Evolutionary conservation across 2,797 vertebrate genomes (phyloP), one percentile per base, ranked within the genome.

Genomic region (Semotilus atromaculatus): DNA sequence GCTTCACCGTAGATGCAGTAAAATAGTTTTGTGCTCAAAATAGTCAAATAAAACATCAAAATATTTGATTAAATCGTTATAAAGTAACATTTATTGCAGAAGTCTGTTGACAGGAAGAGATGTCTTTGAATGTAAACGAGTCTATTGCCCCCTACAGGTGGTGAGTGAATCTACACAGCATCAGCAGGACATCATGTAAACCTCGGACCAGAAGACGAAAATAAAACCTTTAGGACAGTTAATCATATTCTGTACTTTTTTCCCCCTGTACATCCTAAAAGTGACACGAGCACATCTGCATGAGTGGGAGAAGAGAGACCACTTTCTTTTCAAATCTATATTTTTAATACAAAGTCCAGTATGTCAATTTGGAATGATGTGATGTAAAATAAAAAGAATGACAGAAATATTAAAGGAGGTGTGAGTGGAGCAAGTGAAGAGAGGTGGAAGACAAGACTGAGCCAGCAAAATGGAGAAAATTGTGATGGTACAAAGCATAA

Each of bases 81-180:
- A 19, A 51, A 73, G 29, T 11, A 10, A 29, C 19, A 68, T 36
- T 29, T 4, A 21, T 2, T 80, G 23, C 19, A 9, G 48, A 26
- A 70, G 11, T 11, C 6, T 55, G 72, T 2, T 0, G 14, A 38
- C n/a, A 77, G 38, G 23, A 77, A 77, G 14, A 40, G 14, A n/a
- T 40, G 48, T 55, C 5, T 55, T 9, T 55, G 38, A 60, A 48
- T 43, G 26, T 11, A 70, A n/a, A 73, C 10, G 5, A 10, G 7
- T 82, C 14, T 84, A 60, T 62, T 64, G 48, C 51, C 51, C 73
- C 55, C 80, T 76, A 36, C 62, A 98, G 97, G 96, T 98, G 11
- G 95, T 98, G 91, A 98, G 97, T 0, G 97, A 98, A 93, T 97
- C 97, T 16, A 96, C 96, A 89, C 97, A 98, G 93, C 97, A 98